Evolutionary conservation across 1,140 invertebrate species (phyloP).

Genomic region (Camponotus pennsylvanicus): DNA sequence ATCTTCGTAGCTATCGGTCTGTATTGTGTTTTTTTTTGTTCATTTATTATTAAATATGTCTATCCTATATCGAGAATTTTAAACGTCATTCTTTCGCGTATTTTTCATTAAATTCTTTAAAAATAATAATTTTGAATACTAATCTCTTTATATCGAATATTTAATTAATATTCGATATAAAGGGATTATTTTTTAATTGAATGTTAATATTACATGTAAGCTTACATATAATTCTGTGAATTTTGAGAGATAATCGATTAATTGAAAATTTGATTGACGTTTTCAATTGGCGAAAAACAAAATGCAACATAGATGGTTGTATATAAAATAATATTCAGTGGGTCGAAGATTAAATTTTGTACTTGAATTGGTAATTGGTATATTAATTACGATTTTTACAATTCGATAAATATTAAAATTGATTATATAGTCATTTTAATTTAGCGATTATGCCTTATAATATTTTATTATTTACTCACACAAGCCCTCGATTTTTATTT

Average conservation of each 20-base stretch:
- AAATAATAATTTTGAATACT: neutral
- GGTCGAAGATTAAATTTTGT: neutral
- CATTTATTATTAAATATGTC: too few species aligned
- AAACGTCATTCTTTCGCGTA: too few species aligned
- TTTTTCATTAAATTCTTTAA: neutral
- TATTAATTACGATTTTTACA: too few species aligned
- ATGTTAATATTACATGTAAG: neutral
- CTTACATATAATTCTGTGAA: neutral
- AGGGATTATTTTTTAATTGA: neutral
- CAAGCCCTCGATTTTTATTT: too few species aligned
- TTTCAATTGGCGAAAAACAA: neutral
- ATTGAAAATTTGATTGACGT: neutral
- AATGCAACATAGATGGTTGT: neutral
- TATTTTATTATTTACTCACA: too few species aligned
- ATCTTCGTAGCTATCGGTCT: neutral
- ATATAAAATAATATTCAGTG: neutral
- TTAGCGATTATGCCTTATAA: too few species aligned
- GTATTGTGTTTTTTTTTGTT: neutral
- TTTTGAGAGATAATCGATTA: constrained; percentile 11
- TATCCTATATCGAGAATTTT: too few species aligned
- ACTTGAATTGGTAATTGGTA: neutral
- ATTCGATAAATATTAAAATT: too few species aligned
- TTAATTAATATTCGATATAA: neutral
- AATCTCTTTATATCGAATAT: neutral
- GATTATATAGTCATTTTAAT: too few species aligned